Evolutionary conservation across 1,140 invertebrate genomes (phyloP).

Genomic region (Bathynomus jamesi): DNA sequence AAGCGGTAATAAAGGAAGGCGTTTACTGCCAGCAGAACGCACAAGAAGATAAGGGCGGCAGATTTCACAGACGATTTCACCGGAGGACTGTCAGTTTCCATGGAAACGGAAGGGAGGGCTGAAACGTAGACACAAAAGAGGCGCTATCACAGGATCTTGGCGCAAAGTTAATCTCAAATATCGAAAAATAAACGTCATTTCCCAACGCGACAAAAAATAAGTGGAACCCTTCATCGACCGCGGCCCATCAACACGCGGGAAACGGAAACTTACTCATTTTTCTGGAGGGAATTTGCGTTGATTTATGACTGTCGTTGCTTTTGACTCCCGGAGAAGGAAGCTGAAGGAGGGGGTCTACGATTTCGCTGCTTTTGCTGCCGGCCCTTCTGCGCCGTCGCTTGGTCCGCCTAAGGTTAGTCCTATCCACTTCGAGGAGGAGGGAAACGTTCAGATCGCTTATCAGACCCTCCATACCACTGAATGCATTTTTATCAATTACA

Average conservation of each 20-base stretch:
- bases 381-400: slow-evolving; percentile 20
- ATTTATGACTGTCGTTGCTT: not conserved
- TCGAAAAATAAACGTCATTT: not conserved
- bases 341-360: not conserved
- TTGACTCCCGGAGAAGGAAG: not conserved
- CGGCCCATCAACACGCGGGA: not conserved
- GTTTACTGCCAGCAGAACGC: not conserved
- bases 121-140: not conserved
- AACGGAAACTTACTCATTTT: not conserved
- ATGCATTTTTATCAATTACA: slow-evolving; percentile 35
- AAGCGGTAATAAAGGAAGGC: not conserved
- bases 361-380: slow-evolving; percentile 15
- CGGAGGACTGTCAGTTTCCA: not conserved
- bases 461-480: slow-evolving; percentile 25
- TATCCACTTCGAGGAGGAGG: slow-evolving; percentile 25
- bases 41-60: not conserved
- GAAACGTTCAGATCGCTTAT: slow-evolving; percentile 29
- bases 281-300: not conserved
- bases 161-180: not conserved
- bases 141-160: not conserved
- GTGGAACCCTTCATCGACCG: not conserved
- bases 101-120: not conserved
- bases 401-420: slow-evolving; percentile 20
- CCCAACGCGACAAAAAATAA: not conserved
- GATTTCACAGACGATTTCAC: not conserved